Percentiles rank a stretch among this genome's conserved stretches.
Evolutionary conservation across 2,113 vertebrate species (phyloP).

Genomic region (Physeter macrocephalus): DNA sequence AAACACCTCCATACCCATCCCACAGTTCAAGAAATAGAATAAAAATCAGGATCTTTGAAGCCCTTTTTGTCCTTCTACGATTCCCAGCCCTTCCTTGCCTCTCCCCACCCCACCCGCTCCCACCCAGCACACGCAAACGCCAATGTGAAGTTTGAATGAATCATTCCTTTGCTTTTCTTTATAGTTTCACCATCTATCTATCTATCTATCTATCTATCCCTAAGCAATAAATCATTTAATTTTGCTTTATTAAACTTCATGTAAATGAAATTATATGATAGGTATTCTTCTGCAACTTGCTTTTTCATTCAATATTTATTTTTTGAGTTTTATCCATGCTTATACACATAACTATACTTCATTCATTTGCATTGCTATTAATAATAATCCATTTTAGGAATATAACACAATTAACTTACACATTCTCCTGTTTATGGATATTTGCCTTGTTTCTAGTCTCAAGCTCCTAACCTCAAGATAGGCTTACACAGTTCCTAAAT

Average conservation of each 20-base stretch:
- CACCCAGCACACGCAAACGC: background rate
- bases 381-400: background rate
- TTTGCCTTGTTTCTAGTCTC: background rate
- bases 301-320: background rate
- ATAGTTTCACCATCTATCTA: background rate
- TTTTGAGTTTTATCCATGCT: background rate
- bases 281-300: background rate
- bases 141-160: background rate
- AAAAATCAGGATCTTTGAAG: background rate
- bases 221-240: background rate
- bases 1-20: background rate
- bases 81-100: background rate
- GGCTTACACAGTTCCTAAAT: background rate
- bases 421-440: background rate
- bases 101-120: too few species aligned
- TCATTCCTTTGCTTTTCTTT: background rate
- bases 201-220: background rate
- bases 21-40: background rate
- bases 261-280: background rate
- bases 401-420: background rate
- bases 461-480: background rate
- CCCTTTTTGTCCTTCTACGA: background rate
- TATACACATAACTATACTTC: background rate
- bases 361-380: background rate
- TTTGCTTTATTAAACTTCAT: background rate